phyloP scores from a whole-genome alignment of 2,888 invertebrate species.

The Lepidocyrtinus sp. region DNA sequence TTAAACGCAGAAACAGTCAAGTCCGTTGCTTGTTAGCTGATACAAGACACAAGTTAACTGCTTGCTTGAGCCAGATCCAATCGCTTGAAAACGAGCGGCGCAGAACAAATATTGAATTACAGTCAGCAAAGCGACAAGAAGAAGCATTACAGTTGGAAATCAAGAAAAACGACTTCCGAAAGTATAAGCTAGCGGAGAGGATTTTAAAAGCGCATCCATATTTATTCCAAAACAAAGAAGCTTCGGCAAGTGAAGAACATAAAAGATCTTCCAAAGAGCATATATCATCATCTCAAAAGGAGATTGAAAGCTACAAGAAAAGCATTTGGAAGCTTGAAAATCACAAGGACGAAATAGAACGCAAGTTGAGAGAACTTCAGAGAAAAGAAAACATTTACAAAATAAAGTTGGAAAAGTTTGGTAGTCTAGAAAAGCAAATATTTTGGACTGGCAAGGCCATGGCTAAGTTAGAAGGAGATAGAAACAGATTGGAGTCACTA shows the following conservation, averaged over 20 bases:
- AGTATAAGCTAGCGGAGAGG: conserved; percentile 50
- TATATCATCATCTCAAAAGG: neutral
- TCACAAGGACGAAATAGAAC: conserved; percentile 57
- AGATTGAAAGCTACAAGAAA: conserved; percentile 65
- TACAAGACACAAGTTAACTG: conserved; percentile 47
- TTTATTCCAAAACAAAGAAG: conserved; percentile 3
- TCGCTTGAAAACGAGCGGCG: conserved; percentile 49
- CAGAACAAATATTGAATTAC: conserved; percentile 58
- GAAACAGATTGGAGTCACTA: conserved; percentile 56
- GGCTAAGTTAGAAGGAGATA: conserved; percentile 66
- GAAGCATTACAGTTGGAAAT: conserved; percentile 59
- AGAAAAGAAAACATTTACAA: conserved; percentile 61
- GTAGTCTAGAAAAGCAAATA: conserved; percentile 62
- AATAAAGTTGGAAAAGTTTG: conserved; percentile 60
- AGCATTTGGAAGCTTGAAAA: conserved; percentile 65
- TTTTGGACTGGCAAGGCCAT: conserved; percentile 68
- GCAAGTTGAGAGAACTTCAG: conserved; percentile 57
- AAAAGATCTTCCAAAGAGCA: neutral
- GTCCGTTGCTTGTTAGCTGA: conserved; percentile 64
- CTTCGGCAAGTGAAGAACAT: neutral
- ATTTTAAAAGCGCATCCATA: conserved; percentile 44
- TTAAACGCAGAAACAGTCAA: conserved; percentile 60
- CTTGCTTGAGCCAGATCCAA: conserved; percentile 49
- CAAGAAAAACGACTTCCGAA: conserved; percentile 60
- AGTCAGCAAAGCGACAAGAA: conserved; percentile 61